Conservation (phyloP, 2,113 vertebrate genomes). For the Pholis gunnellus region DNA sequence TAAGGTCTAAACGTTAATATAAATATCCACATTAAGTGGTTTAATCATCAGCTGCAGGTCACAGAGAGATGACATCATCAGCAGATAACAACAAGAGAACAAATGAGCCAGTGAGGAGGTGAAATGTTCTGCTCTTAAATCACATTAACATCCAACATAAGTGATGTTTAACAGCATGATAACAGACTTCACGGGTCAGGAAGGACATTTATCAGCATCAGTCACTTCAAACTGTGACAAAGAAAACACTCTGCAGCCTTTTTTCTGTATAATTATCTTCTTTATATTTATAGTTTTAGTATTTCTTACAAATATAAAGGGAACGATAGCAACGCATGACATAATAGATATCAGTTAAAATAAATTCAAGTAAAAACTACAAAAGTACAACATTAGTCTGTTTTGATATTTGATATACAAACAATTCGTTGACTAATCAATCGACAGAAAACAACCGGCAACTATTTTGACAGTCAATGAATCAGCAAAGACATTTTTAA, state of each 20-base stretch:
- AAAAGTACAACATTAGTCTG: not conserved
- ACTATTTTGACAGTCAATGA: not conserved
- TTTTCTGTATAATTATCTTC: not conserved
- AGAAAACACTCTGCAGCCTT: not conserved
- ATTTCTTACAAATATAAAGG: not conserved
- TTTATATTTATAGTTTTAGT: not conserved
- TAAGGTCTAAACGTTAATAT: not conserved
- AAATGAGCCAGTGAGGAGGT: not conserved
- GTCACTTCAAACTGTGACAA: not conserved
- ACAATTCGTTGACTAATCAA: not conserved
- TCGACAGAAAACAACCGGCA: not conserved
- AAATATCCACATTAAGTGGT: not conserved
- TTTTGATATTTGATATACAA: not conserved
- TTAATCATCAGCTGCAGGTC: constrained; percentile 1
- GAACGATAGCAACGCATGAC: not conserved
- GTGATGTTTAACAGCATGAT: constrained; percentile 10
- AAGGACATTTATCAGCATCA: not conserved
- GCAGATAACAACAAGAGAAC: not conserved
- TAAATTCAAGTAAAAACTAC: not conserved
- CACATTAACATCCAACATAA: not conserved
- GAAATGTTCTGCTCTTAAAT: not conserved
- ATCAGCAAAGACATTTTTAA: not conserved
- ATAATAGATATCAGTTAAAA: not conserved
- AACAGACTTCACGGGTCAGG: not conserved
- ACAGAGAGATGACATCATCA: not conserved